Base-by-base conservation (phyloP, 2,888 invertebrate genomes). In the Meloe dianella region DNA sequence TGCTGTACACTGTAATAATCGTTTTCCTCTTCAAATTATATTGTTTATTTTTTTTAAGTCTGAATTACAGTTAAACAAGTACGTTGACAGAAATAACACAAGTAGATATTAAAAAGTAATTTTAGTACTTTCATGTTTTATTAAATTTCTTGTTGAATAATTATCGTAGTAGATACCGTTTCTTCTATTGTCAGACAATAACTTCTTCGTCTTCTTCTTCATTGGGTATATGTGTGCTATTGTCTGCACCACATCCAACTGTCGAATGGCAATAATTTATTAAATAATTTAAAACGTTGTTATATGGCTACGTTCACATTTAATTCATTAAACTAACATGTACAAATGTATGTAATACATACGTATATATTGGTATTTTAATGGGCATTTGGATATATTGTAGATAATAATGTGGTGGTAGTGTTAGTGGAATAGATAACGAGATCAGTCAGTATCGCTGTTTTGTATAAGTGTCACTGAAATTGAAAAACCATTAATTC, bases 401-500 rank as follows among this genome's bases (percentile, higher is more conserved):
- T 20, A 7, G 47, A 22, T 47, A 47, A 41, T 1, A 20, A n/a
- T n/a, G 47, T 51, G 51, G 51, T 51, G 24, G 3, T 47, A 47
- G 9, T 51, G 4, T 8, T 47, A 10, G 20, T 47, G 22, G 1
- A 27, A 54, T 57, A 57, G 64, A 70, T 73, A 73, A 75, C 73
- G 72, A 75, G 75, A 75, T 75, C 75, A 75, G 74, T 77, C 75
- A 69, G 72, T 67, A 72, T 75, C 74, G 61, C 65, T 67, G 68
- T 66, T 74, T 74, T 79, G 73, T 79, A 70, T 71, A 77, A 79
- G 79, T 81, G 81, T 81, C 81, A 78, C 79, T 76, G 74, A 80
- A 81, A 82, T 81, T 81, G 81, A 82, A 81, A 81, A 81, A 79
- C 81, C 80, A 81, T 82, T 79, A 82, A 81, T 81, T 78, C 79